Base-by-base conservation (phyloP, 2,113 vertebrate genomes). In the Hymenochirus boettgeri region DNA sequence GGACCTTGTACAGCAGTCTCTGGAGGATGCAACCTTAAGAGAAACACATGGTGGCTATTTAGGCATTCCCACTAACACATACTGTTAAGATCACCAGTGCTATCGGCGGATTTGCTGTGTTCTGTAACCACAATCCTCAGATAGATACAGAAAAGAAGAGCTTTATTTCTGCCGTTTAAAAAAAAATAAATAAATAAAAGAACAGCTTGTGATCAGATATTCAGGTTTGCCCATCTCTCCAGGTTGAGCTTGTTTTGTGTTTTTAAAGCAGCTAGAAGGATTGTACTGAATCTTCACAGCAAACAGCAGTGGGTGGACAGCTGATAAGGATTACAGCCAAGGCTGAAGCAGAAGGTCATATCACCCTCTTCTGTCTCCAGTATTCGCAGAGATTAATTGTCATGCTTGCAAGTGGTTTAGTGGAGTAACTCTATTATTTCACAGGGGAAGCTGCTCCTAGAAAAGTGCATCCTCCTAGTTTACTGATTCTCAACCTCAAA, bases 241-340 rank as follows among this genome's bases (percentile, higher is more conserved):
- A 45, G 56, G 65, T 60, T 69, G 50, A 51, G 64, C 47, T 67
- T 58, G 54, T 65, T 65, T 58, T 58, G 64, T 58, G 23, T 69
- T 67, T 67, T 69, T 69, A 56, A 24, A 53, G 65, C 65, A 23
- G 65, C 48, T 59, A 60, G 23, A 9, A 39, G 24, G 48, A 52
- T 60, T 69, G 56, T 69, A 53, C 65, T 31, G 57, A 53, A 53
- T 52, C 45, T 69, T 60, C 57, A 58, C 56, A 45, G 65, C 47
- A 60, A 60, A 60, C 57, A 69, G 56, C 65, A 69, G 65, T 69
- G 65, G 65, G 65, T 60, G 65, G 65, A 60, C 65, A 69, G 65
- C 65, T 60, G 65, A 60, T 53, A 69, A 69, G 65, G 57, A 60
- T 69, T 69, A 60, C 65, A 69, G 56, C 65, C 65, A 69, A 69